Conservation (phyloP, 2,113 vertebrate genomes). For the Ictidomys tridecemlineatus region DNA sequence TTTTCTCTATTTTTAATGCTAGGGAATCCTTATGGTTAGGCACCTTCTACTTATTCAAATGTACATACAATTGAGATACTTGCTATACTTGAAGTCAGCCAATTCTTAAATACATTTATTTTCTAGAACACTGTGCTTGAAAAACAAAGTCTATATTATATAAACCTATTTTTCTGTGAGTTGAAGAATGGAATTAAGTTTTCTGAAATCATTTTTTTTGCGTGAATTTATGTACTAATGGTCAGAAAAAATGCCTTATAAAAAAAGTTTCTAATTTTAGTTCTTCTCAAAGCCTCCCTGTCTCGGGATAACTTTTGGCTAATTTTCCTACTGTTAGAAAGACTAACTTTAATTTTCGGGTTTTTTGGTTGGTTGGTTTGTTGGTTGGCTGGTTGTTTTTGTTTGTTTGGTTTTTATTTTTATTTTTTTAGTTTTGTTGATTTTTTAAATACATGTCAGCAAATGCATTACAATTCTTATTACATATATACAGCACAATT, state of each 20-base stretch:
- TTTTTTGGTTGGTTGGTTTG: too few species aligned
- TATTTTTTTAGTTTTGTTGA: too few species aligned
- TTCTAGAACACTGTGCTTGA: not conserved
- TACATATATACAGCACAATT: too few species aligned
- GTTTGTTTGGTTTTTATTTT: too few species aligned
- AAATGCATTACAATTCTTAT: too few species aligned
- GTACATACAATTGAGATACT: not conserved
- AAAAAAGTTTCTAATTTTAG: not conserved
- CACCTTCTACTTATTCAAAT: not conserved
- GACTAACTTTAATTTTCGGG: not conserved
- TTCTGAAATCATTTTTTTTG: not conserved
- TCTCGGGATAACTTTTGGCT: not conserved
- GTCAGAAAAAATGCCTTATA: conserved; percentile 10
- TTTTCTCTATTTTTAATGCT: not conserved
- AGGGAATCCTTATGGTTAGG: not conserved
- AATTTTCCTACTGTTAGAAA: not conserved
- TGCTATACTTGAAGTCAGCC: not conserved
- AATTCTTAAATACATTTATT: not conserved
- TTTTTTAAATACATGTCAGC: too few species aligned
- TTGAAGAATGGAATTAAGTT: not conserved
- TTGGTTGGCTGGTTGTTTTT: too few species aligned
- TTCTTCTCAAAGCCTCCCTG: not conserved
- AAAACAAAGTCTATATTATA: not conserved
- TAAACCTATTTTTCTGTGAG: not conserved
- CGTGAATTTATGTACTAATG: not conserved